phyloP scores from a whole-genome alignment of 1,140 invertebrate species.

The Dermatophagoides farinae region DNA sequence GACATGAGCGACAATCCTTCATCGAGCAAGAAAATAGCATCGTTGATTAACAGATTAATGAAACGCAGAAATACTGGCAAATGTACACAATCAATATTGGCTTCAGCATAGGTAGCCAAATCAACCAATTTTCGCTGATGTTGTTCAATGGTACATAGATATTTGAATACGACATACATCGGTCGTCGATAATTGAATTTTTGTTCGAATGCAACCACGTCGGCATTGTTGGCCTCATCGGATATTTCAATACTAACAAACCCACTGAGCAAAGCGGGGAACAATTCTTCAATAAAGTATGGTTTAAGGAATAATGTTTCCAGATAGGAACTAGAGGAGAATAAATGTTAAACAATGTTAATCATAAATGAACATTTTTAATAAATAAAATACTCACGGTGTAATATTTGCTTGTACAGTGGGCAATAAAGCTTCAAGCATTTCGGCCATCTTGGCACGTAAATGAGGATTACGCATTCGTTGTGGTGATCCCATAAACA shows the following conservation, averaged over 20 bases:
- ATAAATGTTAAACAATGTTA: not conserved
- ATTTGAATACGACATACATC: slow-evolving; percentile 82
- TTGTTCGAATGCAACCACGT: slow-evolving; percentile 85
- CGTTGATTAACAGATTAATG: slow-evolving; percentile 83
- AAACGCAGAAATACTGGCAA: slow-evolving; percentile 80
- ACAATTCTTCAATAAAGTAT: slow-evolving; percentile 44
- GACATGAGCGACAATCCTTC: slow-evolving; percentile 50
- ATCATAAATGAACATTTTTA: not conserved
- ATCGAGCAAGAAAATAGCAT: slow-evolving; percentile 79
- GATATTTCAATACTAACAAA: slow-evolving; percentile 96
- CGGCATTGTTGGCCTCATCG: slow-evolving; percentile 31
- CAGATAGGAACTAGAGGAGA: slow-evolving; percentile 32
- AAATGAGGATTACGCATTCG: slow-evolving; percentile 79
- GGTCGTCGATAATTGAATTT: slow-evolving; percentile 89
- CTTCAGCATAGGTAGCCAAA: slow-evolving; percentile 55
- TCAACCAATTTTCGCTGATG: slow-evolving; percentile 52
- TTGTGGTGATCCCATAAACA: slow-evolving; percentile 49
- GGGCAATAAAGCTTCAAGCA: slow-evolving; percentile 50
- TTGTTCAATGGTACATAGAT: slow-evolving; percentile 58
- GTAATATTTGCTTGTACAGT: slow-evolving; percentile 6
- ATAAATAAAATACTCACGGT: slow-evolving; percentile 3
- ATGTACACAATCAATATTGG: slow-evolving; percentile 66
- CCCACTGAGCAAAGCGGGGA: slow-evolving; percentile 55
- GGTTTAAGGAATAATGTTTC: slow-evolving; percentile 56
- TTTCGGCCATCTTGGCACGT: slow-evolving; percentile 66